Percentiles rank a stretch among this genome's conserved stretches.
Conservation (phyloP, 2,797 vertebrate species). For the Helicolenus hilgendorfi region DNA sequence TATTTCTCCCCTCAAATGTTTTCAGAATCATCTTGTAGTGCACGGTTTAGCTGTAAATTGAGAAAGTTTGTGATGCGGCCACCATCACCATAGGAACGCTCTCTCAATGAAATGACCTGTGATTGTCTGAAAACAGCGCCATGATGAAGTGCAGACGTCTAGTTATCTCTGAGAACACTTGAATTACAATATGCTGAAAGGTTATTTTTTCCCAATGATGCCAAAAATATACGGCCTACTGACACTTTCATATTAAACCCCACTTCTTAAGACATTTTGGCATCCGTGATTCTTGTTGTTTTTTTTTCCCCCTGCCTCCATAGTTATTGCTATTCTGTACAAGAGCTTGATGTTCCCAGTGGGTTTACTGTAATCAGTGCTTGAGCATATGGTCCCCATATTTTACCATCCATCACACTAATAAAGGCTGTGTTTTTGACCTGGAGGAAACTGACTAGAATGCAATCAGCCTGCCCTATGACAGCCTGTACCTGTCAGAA, state of each 20-base stretch:
- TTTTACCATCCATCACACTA: conserved; percentile 57
- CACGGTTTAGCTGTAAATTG: too few relatives aligned
- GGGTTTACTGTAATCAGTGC: conserved; percentile 67
- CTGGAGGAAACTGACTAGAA: conserved; percentile 53
- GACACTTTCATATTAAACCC: conserved; percentile 16
- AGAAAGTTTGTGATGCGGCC: too few relatives aligned
- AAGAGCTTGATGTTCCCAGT: conserved; percentile 48
- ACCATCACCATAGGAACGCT: too few relatives aligned
- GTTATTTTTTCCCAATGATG: too few relatives aligned
- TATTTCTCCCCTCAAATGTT: too few relatives aligned
- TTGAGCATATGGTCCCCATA: conserved; percentile 67
- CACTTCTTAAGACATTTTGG: conserved; percentile 23
- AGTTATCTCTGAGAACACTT: too few relatives aligned
- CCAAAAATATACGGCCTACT: too few relatives aligned
- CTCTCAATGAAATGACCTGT: too few relatives aligned
- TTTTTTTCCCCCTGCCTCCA: conserved; percentile 1
- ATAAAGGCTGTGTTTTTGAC: conserved; percentile 60
- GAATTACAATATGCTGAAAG: too few relatives aligned
- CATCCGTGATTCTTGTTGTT: neutral
- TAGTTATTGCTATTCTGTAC: conserved; percentile 51
- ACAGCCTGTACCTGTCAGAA: conserved; percentile 46
- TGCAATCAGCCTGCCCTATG: conserved; percentile 30
- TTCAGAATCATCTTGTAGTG: too few relatives aligned
- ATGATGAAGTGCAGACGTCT: too few relatives aligned
- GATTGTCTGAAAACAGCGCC: too few relatives aligned